Conservation (phyloP, 2,113 vertebrate species). For the Nerophis ophidion region DNA sequence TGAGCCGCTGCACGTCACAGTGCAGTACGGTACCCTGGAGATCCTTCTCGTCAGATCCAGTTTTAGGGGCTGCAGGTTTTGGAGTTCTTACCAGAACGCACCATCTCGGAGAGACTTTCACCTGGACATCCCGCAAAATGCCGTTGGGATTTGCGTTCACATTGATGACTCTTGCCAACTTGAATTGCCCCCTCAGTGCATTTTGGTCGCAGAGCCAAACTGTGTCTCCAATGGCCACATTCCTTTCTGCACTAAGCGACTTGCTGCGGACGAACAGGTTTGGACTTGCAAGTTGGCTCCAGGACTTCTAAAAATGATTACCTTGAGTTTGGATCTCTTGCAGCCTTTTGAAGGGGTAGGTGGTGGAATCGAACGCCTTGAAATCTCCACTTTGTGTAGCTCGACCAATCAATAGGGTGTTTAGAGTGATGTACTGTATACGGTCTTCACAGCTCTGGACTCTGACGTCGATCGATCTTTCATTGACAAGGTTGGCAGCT, state of each 20-base stretch:
- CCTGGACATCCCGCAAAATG: background rate
- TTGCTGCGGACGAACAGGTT: background rate
- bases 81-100: no score
- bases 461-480: no score
- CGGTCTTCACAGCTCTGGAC: no score
- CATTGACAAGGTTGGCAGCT: no score
- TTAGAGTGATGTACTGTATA: background rate
- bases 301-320: background rate
- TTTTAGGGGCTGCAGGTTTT: no score
- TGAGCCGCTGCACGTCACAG: no score
- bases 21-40: no score
- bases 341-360: background rate
- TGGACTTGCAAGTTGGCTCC: background rate
- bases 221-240: background rate
- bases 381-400: background rate
- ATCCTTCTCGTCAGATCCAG: no score
- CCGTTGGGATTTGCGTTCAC: background rate
- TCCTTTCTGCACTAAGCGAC: background rate
- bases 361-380: background rate
- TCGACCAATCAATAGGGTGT: background rate
- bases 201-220: background rate
- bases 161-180: background rate
- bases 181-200: background rate
- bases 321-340: background rate
- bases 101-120: background rate